Conservation (phyloP, 2,797 vertebrate genomes). For the Poecilia velifera region DNA sequence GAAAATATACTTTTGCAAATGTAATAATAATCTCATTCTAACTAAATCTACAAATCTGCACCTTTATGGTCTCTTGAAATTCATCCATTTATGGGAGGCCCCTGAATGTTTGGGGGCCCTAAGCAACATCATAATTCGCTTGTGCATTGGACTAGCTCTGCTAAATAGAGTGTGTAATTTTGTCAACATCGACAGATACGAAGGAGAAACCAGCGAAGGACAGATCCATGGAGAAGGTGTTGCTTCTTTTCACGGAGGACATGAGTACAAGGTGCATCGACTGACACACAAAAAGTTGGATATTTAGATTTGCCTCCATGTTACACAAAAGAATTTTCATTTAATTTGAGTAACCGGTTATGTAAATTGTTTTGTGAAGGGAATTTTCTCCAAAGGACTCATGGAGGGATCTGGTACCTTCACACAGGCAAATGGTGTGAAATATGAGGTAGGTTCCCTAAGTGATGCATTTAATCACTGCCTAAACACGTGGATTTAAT, state of each 20-base stretch:
- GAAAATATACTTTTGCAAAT: no score
- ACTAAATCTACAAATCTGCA: no score
- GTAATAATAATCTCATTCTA: no score
- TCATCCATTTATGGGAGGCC: no score
- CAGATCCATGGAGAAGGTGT: conserved; percentile 85
- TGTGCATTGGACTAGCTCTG: no score
- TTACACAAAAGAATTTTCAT: not conserved
- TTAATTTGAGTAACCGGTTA: not conserved
- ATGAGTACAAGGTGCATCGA: conserved; percentile 83
- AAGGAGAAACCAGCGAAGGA: conserved; percentile 80
- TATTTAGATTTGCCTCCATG: not conserved
- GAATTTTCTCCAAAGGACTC: conserved; percentile 86
- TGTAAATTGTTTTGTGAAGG: conserved; percentile 76
- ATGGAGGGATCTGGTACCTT: conserved; percentile 90
- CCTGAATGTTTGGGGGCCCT: no score
- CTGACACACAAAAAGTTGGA: not conserved
- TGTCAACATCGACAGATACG: conserved; percentile 78
- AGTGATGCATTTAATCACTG: not conserved
- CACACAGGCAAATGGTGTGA: conserved; percentile 82
- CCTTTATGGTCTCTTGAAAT: no score
- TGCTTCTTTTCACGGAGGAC: conserved; percentile 85
- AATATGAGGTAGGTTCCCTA: conserved; percentile 84
- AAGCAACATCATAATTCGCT: no score
- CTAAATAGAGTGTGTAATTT: not conserved
- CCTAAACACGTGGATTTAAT: not conserved